Percentiles rank a stretch among this genome's conserved stretches.
phyloP scores from a whole-genome alignment of 1,140 invertebrate genomes.

The Drosophila dunni region DNA sequence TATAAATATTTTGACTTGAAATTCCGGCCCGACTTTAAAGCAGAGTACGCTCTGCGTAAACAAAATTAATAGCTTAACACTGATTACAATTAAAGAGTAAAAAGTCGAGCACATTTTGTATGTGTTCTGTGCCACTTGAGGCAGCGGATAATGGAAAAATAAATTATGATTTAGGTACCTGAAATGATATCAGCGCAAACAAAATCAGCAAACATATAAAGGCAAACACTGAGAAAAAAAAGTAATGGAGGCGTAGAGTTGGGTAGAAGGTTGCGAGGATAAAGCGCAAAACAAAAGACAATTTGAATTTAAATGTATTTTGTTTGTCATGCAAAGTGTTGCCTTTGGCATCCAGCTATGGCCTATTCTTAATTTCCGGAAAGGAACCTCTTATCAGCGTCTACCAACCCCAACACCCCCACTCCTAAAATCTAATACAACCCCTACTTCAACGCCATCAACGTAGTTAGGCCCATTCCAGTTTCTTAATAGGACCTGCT shows the following conservation, averaged over 20 bases:
- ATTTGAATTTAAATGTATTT: conserved; percentile 77
- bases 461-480: neutral
- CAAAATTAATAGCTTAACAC: conserved; percentile 13
- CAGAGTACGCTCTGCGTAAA: too few relatives aligned
- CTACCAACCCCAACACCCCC: neutral
- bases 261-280: neutral
- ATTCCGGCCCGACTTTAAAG: too few relatives aligned
- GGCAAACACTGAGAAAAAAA: conserved; percentile 20
- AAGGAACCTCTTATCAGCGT: neutral
- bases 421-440: neutral
- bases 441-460: too few relatives aligned
- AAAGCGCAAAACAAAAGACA: conserved; percentile 41
- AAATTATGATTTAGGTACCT: conserved; percentile 30
- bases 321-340: conserved; percentile 63
- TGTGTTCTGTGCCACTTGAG: neutral
- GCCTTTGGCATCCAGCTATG: conserved; percentile 50
- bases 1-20: too few relatives aligned
- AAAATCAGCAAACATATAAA: conserved; percentile 35
- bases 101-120: conserved; percentile 11
- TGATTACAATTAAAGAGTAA: conserved; percentile 24
- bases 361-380: conserved; percentile 68
- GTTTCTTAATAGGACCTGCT: conserved; percentile 1
- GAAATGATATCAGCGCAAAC: conserved; percentile 4
- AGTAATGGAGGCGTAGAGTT: neutral
- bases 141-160: conserved; percentile 12